Evolutionary conservation across 2,888 invertebrate species (phyloP).

Genomic region (Harpalus rufipes): DNA sequence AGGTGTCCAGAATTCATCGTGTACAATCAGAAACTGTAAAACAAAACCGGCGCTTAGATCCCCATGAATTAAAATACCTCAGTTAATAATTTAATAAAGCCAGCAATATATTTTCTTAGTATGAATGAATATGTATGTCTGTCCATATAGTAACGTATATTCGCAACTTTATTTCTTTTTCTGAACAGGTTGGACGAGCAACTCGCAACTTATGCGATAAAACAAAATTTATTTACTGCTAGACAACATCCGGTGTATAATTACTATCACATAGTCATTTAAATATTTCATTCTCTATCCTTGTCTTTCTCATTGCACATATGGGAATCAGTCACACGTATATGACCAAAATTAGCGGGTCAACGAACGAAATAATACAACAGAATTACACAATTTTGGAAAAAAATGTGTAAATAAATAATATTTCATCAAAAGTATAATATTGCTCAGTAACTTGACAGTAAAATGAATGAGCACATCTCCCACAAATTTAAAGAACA

Average conservation of each 20-base stretch:
- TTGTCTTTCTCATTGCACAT: neutral
- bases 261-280: slow-evolving; percentile 41
- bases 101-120: neutral
- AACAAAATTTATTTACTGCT: slow-evolving; percentile 43
- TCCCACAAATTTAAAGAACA: neutral
- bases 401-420: neutral
- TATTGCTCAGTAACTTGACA: no score
- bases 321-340: neutral
- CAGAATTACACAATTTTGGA: neutral
- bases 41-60: no score
- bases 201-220: slow-evolving; percentile 26
- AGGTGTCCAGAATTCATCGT: no score
- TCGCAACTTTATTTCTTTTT: slow-evolving; percentile 14
- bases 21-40: no score
- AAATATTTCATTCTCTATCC: slow-evolving; percentile 31
- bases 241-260: slow-evolving; percentile 38
- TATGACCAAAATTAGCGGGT: slow-evolving; percentile 21
- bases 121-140: neutral
- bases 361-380: neutral
- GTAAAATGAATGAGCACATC: no score
- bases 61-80: no score
- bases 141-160: neutral
- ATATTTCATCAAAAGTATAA: no score
- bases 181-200: neutral
- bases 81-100: no score